These are phyloP conservation scores for Botia kubotai DNA, from an alignment of 2,797 vertebrate genomes.

Conservation along the genomic window DNA sequence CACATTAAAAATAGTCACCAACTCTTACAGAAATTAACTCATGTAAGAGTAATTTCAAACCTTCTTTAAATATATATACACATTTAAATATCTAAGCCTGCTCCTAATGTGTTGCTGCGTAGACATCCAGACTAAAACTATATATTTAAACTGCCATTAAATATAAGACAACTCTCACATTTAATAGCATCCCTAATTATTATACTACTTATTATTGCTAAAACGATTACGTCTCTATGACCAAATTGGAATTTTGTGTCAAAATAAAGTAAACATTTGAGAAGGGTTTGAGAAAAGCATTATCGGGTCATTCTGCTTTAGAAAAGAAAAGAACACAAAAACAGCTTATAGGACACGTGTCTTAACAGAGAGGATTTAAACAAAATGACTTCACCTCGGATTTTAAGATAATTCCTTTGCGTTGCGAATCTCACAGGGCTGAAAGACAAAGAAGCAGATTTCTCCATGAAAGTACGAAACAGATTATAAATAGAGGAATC, in stretches of 20 bases:
- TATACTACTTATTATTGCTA: too few species aligned
- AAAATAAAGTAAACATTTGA: background rate
- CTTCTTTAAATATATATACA: too few species aligned
- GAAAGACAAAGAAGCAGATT: too few species aligned
- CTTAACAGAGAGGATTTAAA: background rate
- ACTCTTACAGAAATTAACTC: background rate
- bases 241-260: background rate
- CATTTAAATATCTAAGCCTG: too few species aligned
- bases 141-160: background rate
- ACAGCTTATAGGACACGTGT: background rate
- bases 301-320: background rate
- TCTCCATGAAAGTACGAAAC: too few species aligned
- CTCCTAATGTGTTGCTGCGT: background rate
- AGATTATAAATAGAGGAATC: too few species aligned
- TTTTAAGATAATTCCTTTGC: too few species aligned
- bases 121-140: background rate
- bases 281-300: background rate
- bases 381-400: background rate
- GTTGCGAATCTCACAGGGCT: too few species aligned
- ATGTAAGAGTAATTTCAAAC: too few species aligned
- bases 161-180: background rate
- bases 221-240: background rate
- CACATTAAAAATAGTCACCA: background rate
- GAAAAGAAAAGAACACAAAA: slow-evolving; percentile 1
- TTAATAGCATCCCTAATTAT: background rate